Evolutionary conservation across 1,140 invertebrate genomes (phyloP), one percentile per base, ranked within the genome.

Genomic region (Drosophila biarmipes): DNA sequence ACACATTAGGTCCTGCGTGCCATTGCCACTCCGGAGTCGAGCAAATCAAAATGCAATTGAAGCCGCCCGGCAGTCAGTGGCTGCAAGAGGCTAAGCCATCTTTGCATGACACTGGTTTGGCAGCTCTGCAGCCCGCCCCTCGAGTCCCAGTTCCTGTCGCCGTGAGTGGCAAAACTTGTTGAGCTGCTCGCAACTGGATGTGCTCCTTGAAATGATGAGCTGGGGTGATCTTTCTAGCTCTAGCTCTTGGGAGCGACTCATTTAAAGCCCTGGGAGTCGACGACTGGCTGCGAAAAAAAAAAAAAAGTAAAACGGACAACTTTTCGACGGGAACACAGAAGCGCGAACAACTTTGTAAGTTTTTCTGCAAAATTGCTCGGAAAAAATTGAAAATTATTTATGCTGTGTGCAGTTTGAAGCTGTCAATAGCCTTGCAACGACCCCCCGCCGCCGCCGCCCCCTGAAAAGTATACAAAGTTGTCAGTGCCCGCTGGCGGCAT

Each of bases 301-400:
- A 29, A 11, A 12, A 6, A 31, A 14, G 15, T n/a, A 72, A 68
- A 40, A 51, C 48, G 54, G 21, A 35, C 45, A 51, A 35, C 37
- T 63, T 77, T 74, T 75, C 29, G 56, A 35, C 29, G 43, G 31
- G 63, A 67, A 51, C 17, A 58, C 68, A 63, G 55, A 17, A 59
- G 80, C 48, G 66, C 34, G 31, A 53, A 78, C 64, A 81, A 86
- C 81, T 86, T 86, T 86, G 82, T 78, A 75, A 89, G 78, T 75
- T 80, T 67, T 53, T 54, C 67, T 86, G 82, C 74, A 86, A 86
- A 86, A 86, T 86, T 76, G 81, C 78, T 68, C 78, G 81, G 82
- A 86, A 86, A 76, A 87, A 82, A 86, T 87, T 87, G 82, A 86
- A 86, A 82, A 81, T 87, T 87, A 86, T 86, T 86, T 87, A 86